Evolutionary conservation across 2,797 vertebrate genomes (phyloP).

Genomic region (Ibycter americanus): DNA sequence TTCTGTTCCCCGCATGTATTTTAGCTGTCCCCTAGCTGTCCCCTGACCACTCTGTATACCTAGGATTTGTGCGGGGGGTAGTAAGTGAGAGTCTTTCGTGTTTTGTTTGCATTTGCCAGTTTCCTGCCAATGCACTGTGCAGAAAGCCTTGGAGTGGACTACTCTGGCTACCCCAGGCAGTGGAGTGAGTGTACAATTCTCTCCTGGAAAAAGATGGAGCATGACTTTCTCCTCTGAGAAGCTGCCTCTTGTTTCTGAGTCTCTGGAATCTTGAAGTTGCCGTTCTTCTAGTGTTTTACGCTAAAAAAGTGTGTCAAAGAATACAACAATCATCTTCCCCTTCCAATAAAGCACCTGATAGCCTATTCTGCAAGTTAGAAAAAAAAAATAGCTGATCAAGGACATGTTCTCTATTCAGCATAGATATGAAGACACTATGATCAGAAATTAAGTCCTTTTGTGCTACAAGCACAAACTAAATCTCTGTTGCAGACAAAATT

Average conservation of each 20-base stretch:
- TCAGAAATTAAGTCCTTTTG: not conserved
- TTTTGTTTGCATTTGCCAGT: constrained; percentile 89
- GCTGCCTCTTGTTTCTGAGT: constrained; percentile 68
- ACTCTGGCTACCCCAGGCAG: constrained; percentile 95
- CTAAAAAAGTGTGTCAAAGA: constrained; percentile 78
- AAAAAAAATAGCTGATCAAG: not conserved
- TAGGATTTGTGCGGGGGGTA: constrained; percentile 93
- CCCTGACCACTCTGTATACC: constrained; percentile 86
- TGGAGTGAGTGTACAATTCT: constrained; percentile 87
- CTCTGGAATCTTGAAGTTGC: constrained; percentile 80
- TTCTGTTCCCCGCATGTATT: constrained; percentile 71
- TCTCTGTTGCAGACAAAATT: not conserved
- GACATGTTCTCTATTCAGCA: not conserved
- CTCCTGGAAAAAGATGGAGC: constrained; percentile 91
- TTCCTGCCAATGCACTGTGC: constrained; percentile 98
- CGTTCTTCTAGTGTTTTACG: constrained; percentile 91
- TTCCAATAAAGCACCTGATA: not conserved
- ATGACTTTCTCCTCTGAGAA: constrained; percentile 81
- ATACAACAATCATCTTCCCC: not conserved
- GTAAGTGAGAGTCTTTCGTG: constrained; percentile 81
- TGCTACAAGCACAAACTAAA: not conserved
- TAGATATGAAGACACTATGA: not conserved
- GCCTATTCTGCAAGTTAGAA: not conserved
- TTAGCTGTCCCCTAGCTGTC: constrained; percentile 77
- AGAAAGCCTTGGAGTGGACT: constrained; percentile 97